Evolutionary conservation across 2,888 invertebrate genomes (phyloP).

Genomic region (Prostheceraeus crozeri): DNA sequence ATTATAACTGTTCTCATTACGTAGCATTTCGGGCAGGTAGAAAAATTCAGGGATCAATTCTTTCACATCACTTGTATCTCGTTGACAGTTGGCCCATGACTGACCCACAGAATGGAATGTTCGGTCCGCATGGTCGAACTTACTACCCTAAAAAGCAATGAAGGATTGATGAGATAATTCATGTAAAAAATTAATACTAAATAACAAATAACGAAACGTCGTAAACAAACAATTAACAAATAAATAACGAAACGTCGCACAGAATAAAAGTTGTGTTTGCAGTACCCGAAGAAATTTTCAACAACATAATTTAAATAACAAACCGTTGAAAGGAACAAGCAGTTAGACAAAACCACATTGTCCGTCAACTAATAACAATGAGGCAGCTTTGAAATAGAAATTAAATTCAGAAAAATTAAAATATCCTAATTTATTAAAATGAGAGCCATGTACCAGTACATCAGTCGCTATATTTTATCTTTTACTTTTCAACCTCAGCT

Average conservation of each 20-base stretch:
- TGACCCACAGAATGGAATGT: constrained; percentile 86
- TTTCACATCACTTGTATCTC: constrained; percentile 98
- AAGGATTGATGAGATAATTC: constrained; percentile 49
- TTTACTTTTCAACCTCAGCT: too few relatives aligned
- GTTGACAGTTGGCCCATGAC: constrained; percentile 96
- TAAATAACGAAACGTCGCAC: too few relatives aligned
- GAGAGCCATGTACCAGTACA: too few relatives aligned
- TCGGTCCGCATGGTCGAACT: constrained; percentile 95
- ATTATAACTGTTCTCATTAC: constrained; percentile 75
- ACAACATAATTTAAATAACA: constrained; percentile 80
- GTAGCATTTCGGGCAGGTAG: constrained; percentile 96
- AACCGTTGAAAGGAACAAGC: too few relatives aligned
- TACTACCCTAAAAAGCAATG: constrained; percentile 71
- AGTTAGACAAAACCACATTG: too few relatives aligned
- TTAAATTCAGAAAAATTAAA: too few relatives aligned
- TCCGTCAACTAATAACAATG: too few relatives aligned
- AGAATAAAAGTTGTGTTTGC: too few relatives aligned
- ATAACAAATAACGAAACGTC: neutral
- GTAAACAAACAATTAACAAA: neutral
- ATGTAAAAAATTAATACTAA: neutral
- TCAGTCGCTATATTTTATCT: too few relatives aligned
- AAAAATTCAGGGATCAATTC: constrained; percentile 97
- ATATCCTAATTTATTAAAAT: too few relatives aligned
- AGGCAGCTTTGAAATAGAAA: too few relatives aligned
- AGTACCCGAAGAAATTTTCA: neutral